Evolutionary conservation across 92 coral and sea anemone species (phyloP).

Genomic region (Siderastrea radians): DNA sequence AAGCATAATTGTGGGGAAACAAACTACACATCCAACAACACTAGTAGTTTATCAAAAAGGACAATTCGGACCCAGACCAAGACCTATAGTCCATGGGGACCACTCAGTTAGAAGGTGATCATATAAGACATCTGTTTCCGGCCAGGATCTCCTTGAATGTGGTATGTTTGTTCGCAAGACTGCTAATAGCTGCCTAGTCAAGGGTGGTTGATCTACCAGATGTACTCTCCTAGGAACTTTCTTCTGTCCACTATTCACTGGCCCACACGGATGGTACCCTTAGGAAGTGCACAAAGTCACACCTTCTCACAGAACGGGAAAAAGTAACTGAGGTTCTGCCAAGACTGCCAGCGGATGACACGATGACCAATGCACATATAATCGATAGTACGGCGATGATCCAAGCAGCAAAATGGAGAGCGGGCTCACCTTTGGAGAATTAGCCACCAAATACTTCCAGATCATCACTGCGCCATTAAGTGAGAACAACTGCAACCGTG

Average conservation of each 20-base stretch:
- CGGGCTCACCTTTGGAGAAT: slow-evolving; percentile 42
- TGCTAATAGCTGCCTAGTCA: slow-evolving; percentile 27
- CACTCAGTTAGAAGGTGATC: too few relatives aligned
- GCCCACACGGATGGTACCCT: too few relatives aligned
- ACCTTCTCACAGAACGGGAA: too few relatives aligned
- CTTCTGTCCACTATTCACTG: too few relatives aligned
- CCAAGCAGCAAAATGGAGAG: slow-evolving; percentile 20
- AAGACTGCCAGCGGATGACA: background rate
- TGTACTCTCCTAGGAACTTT: background rate
- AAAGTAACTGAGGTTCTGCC: too few relatives aligned
- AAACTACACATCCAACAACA: slow-evolving; percentile 52
- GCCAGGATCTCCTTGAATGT: too few relatives aligned
- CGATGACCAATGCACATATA: slow-evolving; percentile 5
- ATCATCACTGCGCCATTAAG: background rate
- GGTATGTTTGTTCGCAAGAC: slow-evolving; percentile 5
- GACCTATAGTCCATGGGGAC: too few relatives aligned
- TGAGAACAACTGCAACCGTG: background rate
- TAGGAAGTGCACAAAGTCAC: too few relatives aligned
- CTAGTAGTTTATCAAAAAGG: too few relatives aligned
- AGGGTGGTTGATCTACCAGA: slow-evolving; percentile 15
- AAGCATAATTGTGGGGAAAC: slow-evolving; percentile 55
- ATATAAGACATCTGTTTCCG: too few relatives aligned
- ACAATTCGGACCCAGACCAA: too few relatives aligned
- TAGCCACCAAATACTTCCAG: slow-evolving; percentile 18
- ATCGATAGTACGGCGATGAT: slow-evolving; percentile 17